Evolutionary conservation across 2,888 invertebrate species (phyloP).

Genomic region (Horisme vitalbata): DNA sequence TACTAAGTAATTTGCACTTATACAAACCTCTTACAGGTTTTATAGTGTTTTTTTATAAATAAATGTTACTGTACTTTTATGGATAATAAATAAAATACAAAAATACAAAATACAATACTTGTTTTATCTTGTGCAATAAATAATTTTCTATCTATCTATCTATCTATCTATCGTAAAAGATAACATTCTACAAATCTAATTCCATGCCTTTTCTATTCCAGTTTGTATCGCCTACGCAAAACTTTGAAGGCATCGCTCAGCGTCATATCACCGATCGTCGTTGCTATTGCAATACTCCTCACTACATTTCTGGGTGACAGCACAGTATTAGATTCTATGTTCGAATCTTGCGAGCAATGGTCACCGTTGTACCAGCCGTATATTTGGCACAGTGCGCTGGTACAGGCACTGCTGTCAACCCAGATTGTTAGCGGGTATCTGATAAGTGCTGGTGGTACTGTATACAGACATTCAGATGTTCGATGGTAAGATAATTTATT

Average conservation of each 20-base stretch:
- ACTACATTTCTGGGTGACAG: slow-evolving; percentile 64
- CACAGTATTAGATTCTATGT: slow-evolving; percentile 53
- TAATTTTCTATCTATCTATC: no score
- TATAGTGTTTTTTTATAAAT: no score
- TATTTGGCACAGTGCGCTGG: slow-evolving; percentile 85
- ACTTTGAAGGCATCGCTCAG: slow-evolving; percentile 72
- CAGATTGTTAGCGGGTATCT: slow-evolving; percentile 85
- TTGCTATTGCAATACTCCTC: slow-evolving; percentile 59
- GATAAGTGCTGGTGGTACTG: slow-evolving; percentile 84
- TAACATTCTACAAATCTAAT: neutral
- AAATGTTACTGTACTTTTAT: no score
- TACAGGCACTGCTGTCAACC: slow-evolving; percentile 85
- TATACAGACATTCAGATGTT: slow-evolving; percentile 85
- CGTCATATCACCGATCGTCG: slow-evolving; percentile 56
- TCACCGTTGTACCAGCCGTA: slow-evolving; percentile 58
- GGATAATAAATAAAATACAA: no score
- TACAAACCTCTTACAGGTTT: no score
- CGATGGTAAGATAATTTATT: slow-evolving; percentile 79
- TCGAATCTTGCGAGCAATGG: slow-evolving; percentile 73
- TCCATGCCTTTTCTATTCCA: slow-evolving; percentile 45
- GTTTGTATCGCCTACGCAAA: slow-evolving; percentile 76
- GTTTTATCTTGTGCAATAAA: no score
- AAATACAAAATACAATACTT: no score
- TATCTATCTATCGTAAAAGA: no score
- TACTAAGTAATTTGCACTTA: no score